phyloP scores from a whole-genome alignment of 2,888 invertebrate species.

The Chymomyza caudatula region DNA sequence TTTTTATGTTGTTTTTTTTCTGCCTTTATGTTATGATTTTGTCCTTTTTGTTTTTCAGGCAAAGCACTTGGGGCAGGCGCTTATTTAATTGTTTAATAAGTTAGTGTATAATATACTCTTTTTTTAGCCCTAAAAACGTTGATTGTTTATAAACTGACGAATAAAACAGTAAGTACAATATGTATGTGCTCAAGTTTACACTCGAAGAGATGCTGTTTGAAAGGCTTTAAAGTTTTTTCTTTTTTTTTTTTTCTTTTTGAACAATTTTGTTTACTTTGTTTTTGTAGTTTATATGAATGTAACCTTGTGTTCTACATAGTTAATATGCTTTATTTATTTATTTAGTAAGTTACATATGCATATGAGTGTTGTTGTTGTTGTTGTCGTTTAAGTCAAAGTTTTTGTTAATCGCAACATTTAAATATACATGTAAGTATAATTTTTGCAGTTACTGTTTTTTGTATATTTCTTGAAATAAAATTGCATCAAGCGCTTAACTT shows the following conservation, averaged over 20 bases:
- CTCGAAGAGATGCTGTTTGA: too few relatives aligned
- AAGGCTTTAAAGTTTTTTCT: neutral
- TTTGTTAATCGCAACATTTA: too few relatives aligned
- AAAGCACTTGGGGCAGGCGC: constrained; percentile 64
- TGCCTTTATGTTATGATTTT: constrained; percentile 37
- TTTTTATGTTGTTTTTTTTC: constrained; percentile 33
- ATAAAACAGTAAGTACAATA: constrained; percentile 45
- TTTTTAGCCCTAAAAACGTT: constrained; percentile 20
- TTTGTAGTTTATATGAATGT: constrained; percentile 43
- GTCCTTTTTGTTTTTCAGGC: constrained; percentile 29
- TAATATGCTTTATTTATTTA: constrained; percentile 22
- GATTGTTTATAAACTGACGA: constrained; percentile 42
- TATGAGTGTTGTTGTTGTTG: neutral
- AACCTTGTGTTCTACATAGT: constrained; percentile 31
- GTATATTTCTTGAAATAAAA: constrained; percentile 18
- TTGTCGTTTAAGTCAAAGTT: too few relatives aligned
- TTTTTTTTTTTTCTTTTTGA: constrained; percentile 6
- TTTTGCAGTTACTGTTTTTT: neutral
- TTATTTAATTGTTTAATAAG: constrained; percentile 52
- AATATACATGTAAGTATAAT: too few relatives aligned
- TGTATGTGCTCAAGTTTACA: constrained; percentile 22
- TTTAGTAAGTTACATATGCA: neutral
- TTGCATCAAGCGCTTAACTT: constrained; percentile 63
- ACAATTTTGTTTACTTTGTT: neutral
- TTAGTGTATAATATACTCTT: neutral